Base-by-base conservation (phyloP, 1,140 invertebrate genomes). In the Popillia japonica region DNA sequence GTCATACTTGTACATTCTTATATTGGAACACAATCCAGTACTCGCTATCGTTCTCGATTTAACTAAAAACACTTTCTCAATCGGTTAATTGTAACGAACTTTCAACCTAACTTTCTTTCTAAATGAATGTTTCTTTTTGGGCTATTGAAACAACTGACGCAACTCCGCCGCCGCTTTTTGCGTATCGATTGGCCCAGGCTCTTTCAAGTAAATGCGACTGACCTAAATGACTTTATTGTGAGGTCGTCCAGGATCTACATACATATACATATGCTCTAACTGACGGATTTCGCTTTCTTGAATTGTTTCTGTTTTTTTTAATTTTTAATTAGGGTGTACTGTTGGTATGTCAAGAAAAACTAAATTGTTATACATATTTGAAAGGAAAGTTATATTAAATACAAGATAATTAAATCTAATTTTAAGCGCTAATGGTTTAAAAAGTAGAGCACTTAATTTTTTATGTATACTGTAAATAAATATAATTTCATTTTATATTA, bases 171-270 rank as follows among this genome's bases (percentile, higher is more conserved):
- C 22, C 2, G 61, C 61, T 68, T 68, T 68, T 11, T 23, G 61
- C 20, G 20, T 68, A 68, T 68, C 61, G 61, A 68, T 68, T 68
- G 22, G 61, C 22, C 22, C 61, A 23, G 20, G 61, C 22, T 68
- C 61, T 14, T 27, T 27, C 61, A 22, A 68, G 8, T 34, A 68
- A 68, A 23, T 68, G 22, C 61, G 61, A 68, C 61, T 68, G 61
- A 68, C 61, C 61, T 68, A 68, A 68, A 68, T 68, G 61, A 68
- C 48, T 55, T 55, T 6, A 68, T 68, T 3, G 61, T 34, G 61
- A 68, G 61, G 61, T 23, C 61, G 27, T 22, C 22, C 22, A 22
- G 61, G 22, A 68, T 27, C 61, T 68, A 10, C 17, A 17, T n/a
- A n/a, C n/a, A n/a, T n/a, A n/a, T n/a, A n/a, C n/a, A n/a, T 34